Percentiles rank a stretch among this genome's conserved stretches.
phyloP scores from a whole-genome alignment of 2,113 vertebrate genomes.

The Paralichthys olivaceus region DNA sequence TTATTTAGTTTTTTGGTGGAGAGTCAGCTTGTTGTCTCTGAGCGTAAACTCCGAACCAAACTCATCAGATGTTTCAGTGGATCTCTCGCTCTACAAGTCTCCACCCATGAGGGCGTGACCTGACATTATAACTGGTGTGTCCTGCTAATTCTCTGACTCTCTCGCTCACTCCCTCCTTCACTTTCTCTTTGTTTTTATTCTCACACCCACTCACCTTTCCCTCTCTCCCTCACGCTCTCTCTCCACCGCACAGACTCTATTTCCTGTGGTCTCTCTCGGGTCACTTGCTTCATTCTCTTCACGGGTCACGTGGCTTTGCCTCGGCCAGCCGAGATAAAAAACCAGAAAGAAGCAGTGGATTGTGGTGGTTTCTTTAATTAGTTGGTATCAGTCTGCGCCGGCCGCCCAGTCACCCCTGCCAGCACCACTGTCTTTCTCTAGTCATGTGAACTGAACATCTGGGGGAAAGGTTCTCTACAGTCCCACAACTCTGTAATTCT shows the following conservation, averaged over 20 bases:
- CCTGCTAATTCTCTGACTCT: slow-evolving; percentile 20
- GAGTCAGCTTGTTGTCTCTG: not conserved
- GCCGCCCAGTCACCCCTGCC: not conserved
- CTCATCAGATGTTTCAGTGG: slow-evolving; percentile 28
- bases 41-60: slow-evolving; percentile 29
- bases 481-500: slow-evolving; percentile 52
- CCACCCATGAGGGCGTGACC: slow-evolving; percentile 12
- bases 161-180: not conserved
- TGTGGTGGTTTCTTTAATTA: slow-evolving; percentile 62
- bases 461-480: slow-evolving; percentile 31
- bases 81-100: not conserved
- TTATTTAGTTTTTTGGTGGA: no score
- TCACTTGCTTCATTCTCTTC: slow-evolving; percentile 62
- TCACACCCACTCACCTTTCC: slow-evolving; percentile 11
- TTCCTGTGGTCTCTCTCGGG: slow-evolving; percentile 62
- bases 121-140: slow-evolving; percentile 38
- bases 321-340: slow-evolving; percentile 13
- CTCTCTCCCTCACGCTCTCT: not conserved
- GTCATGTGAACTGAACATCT: slow-evolving; percentile 56
- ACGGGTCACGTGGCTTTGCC: slow-evolving; percentile 62
- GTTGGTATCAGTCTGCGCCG: slow-evolving; percentile 12
- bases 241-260: slow-evolving; percentile 44
- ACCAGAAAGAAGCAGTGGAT: not conserved
- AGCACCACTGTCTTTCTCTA: slow-evolving; percentile 45
- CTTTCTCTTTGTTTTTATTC: not conserved